Base-by-base conservation (phyloP, 2,888 invertebrate species). In the Tridacna crocea region DNA sequence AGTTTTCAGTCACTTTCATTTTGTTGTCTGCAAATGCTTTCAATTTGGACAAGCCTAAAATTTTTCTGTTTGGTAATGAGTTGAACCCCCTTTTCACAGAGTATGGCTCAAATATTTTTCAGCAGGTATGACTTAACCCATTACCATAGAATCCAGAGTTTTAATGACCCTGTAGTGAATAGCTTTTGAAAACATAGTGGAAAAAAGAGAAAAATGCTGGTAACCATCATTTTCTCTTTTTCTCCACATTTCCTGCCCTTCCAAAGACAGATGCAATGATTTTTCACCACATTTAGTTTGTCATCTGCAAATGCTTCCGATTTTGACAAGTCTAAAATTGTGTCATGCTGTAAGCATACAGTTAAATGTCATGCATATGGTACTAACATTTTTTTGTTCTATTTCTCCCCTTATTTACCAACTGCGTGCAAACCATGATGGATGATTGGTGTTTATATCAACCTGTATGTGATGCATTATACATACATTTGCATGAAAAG, bases 401-500 rank as follows among this genome's bases (percentile, higher is more conserved):
- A 0, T 47, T 63, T 61, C 47, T 10, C 58, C 48, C 60, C 73
- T 51, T 17, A 15, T 15, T 8, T n/a, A 47, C 63, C 47, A 22
- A 60, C 73, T 55, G 61, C 77, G 74, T 55, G 26, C 27, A 22
- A 17, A n/a, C 46, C 66, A 46, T 66, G 46, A 46, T 46, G 48
- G 70, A 36, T 79, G 79, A 24, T 66, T 66, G 63, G 17, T 78
- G 63, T 72, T 26, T 19, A 60, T 17, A 24, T 55, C 55, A 61
- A 24, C 13, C 22, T 22, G 13, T 22, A 47, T 17, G 2, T 51
- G 24, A 17, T 83, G 83, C 83, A 83, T 83, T 79, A 58, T 79
- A 60, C 63, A 61, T 68, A 26, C 24, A 74, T 51, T 24, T 58
- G 73, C 15, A 48, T 60, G 26, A 15, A 77, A 75, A 87, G 87